phyloP scores from a whole-genome alignment of 2,113 vertebrate genomes.

The Oryzias javanicus region DNA sequence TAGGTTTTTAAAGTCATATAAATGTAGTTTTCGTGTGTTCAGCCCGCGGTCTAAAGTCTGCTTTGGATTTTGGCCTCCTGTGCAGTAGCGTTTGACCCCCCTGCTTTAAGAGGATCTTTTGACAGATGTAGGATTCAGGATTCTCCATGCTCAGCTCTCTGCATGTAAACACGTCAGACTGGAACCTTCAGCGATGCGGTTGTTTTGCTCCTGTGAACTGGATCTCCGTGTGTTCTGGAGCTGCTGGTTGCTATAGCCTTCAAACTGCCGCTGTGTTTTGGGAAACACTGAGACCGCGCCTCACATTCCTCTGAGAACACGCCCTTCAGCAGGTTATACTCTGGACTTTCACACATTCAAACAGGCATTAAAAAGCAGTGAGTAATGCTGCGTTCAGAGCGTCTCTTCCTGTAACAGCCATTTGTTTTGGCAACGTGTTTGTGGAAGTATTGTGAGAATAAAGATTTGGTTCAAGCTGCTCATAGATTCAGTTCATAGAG shows the following conservation, averaged over 20 bases:
- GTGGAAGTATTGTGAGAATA: neutral
- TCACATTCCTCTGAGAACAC: constrained; percentile 61
- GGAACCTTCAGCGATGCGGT: too few species aligned
- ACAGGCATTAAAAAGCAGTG: neutral
- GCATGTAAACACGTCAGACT: too few species aligned
- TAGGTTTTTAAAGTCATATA: neutral
- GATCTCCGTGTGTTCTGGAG: neutral
- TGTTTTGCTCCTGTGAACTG: too few species aligned
- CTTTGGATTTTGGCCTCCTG: neutral
- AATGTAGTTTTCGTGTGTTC: too few species aligned
- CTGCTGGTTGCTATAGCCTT: constrained; percentile 40
- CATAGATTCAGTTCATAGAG: too few species aligned
- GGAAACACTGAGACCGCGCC: constrained; percentile 51
- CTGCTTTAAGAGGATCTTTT: too few species aligned
- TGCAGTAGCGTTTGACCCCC: neutral
- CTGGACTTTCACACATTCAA: constrained; percentile 2
- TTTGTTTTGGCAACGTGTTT: neutral
- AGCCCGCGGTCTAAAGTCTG: too few species aligned
- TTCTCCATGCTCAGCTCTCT: too few species aligned
- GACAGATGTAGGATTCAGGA: too few species aligned
- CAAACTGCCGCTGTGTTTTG: constrained; percentile 38
- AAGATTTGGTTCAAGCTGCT: neutral
- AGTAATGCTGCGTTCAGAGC: neutral
- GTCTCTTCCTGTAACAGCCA: neutral
- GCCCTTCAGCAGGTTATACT: constrained; percentile 34